A percentile compares a stretch with the other conserved stretches of the same genome.
These are phyloP conservation scores for Probaryconus sp. DNA, from an alignment of 1,140 invertebrate genomes.

Conservation along the genomic window DNA sequence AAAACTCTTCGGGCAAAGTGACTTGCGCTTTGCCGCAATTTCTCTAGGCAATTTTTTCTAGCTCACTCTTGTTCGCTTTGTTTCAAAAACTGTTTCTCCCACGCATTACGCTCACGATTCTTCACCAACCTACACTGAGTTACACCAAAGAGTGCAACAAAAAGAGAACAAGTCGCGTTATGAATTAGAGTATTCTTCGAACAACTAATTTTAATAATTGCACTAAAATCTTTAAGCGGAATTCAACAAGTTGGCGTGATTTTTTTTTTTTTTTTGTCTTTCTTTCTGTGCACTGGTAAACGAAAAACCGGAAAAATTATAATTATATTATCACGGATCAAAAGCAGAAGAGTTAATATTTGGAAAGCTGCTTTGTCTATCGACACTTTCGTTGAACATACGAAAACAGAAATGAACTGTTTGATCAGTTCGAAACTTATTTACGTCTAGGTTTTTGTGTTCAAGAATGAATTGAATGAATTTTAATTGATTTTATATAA, in stretches of 20 bases:
- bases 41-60: constrained; percentile 13
- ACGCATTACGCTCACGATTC: constrained; percentile 24
- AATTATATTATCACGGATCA: no score
- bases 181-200: constrained; percentile 13
- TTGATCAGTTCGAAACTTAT: constrained; percentile 12
- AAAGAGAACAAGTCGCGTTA: no score
- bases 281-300: no score
- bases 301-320: constrained; percentile 1
- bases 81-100: constrained; percentile 32
- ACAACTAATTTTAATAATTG: constrained; percentile 32
- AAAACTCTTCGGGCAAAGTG: constrained; percentile 14
- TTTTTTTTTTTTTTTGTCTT: no score
- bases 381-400: no score
- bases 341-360: no score
- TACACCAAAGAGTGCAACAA: constrained; percentile 15
- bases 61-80: constrained; percentile 22
- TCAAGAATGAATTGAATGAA: neutral
- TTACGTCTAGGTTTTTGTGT: neutral
- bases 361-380: no score
- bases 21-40: constrained; percentile 6
- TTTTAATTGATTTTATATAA: no score
- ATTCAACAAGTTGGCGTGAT: no score
- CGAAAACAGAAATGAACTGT: constrained; percentile 21
- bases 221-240: neutral
- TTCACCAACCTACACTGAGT: constrained; percentile 1